These are phyloP conservation scores for Nymphicus hollandicus DNA, from an alignment of 2,113 vertebrate genomes.

Conservation along the genomic window DNA sequence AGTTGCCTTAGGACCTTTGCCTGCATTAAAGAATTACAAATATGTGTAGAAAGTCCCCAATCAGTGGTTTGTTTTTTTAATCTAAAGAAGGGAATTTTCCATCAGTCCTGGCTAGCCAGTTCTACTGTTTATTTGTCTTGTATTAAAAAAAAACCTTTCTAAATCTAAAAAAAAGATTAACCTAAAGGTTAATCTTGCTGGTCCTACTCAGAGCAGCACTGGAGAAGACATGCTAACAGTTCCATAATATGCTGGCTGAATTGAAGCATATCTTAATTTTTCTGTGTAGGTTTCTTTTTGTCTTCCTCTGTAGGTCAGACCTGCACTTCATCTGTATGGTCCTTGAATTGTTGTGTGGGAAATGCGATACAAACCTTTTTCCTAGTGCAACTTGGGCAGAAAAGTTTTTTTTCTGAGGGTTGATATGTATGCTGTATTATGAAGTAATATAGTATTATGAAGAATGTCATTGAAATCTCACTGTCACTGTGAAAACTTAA, in stretches of 20 bases:
- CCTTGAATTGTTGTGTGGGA: not conserved
- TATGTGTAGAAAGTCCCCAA: not conserved
- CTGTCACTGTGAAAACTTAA: not conserved
- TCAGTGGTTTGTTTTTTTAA: not conserved
- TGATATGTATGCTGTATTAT: fast-evolving
- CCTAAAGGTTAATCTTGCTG: not conserved
- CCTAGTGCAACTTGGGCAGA: not conserved
- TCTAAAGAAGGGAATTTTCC: not conserved
- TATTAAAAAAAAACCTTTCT: not conserved
- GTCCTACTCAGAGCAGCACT: not conserved
- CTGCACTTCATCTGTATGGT: not conserved
- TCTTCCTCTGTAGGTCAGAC: not conserved
- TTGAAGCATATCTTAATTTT: not conserved
- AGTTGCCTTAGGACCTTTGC: not conserved
- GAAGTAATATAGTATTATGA: not conserved
- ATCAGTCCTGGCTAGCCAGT: not conserved
- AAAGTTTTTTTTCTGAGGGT: not conserved
- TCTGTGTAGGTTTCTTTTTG: not conserved
- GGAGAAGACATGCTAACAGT: not conserved
- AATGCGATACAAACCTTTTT: not conserved
- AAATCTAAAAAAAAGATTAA: not conserved
- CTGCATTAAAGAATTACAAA: not conserved
- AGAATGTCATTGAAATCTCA: not conserved
- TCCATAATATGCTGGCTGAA: not conserved
- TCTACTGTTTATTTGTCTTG: not conserved